phyloP scores from a whole-genome alignment of 1,140 invertebrate genomes.

The Glomeris maerens region DNA sequence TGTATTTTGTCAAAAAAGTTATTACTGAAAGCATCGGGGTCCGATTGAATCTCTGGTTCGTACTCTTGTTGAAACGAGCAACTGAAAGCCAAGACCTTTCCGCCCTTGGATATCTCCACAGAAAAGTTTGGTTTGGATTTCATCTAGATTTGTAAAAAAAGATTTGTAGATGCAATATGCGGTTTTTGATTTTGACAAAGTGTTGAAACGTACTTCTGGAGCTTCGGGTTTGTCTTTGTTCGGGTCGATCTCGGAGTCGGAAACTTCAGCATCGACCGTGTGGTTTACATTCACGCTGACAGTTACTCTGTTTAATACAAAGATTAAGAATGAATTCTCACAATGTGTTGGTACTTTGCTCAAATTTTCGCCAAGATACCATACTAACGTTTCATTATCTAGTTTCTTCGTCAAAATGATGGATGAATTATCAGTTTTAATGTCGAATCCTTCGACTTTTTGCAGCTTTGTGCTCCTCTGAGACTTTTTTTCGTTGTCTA shows the following conservation, averaged over 20 bases:
- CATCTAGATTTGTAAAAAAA: conserved; percentile 38
- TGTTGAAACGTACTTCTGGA: conserved; percentile 31
- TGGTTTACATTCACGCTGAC: conserved; percentile 79
- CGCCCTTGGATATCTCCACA: conserved; percentile 52
- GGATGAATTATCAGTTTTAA: conserved; percentile 57
- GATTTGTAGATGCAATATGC: neutral
- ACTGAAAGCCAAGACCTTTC: conserved; percentile 58
- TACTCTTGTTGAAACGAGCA: conserved; percentile 56
- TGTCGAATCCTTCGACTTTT: conserved; percentile 61
- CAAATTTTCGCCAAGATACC: neutral
- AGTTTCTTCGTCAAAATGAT: conserved; percentile 56
- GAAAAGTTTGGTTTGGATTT: conserved; percentile 74
- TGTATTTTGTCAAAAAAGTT: too few relatives aligned
- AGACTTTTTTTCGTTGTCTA: conserved; percentile 66
- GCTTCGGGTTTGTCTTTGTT: conserved; percentile 47
- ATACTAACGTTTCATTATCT: conserved; percentile 54
- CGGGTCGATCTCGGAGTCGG: conserved; percentile 42
- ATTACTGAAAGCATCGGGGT: conserved; percentile 53
- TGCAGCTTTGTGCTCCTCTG: conserved; percentile 56
- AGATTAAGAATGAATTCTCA: neutral
- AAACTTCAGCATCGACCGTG: conserved; percentile 61
- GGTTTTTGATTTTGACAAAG: conserved; percentile 25
- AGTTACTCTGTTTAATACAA: conserved; percentile 42
- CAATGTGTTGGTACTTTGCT: neutral
- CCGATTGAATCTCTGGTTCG: conserved; percentile 38